Percentiles rank a stretch among this genome's conserved stretches.
These are phyloP conservation scores for Halictus rubicundus DNA, from an alignment of 1,140 invertebrate species.

Conservation along the genomic window DNA sequence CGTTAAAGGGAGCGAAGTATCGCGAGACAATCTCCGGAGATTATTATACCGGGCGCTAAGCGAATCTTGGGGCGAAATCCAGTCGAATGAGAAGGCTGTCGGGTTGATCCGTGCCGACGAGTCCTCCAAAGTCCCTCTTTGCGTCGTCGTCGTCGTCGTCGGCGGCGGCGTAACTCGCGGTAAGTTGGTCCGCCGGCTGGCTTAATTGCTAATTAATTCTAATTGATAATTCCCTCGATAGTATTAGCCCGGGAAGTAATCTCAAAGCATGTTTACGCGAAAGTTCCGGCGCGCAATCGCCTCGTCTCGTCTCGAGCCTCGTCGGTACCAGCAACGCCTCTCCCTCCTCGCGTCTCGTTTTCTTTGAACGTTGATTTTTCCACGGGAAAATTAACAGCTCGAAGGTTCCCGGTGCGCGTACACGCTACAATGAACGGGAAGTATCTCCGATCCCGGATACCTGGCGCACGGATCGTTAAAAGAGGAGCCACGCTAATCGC, in stretches of 20 bases:
- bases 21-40: conserved; percentile 35
- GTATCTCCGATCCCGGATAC: no score
- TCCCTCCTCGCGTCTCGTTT: not conserved
- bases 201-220: conserved; percentile 71
- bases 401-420: not conserved
- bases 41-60: conserved; percentile 34
- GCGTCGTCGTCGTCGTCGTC: not conserved
- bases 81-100: conserved; percentile 34
- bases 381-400: not conserved
- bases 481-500: not conserved
- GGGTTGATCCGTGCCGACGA: conserved; percentile 38
- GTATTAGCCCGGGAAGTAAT: conserved; percentile 58
- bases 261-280: conserved; percentile 64
- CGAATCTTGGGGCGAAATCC: conserved; percentile 33
- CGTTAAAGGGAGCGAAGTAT: conserved; percentile 11
- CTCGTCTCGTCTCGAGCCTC: conserved; percentile 2
- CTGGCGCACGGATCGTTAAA: not conserved
- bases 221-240: conserved; percentile 66
- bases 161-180: conserved; percentile 55
- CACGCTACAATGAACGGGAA: not conserved
- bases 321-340: not conserved
- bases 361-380: conserved; percentile 20
- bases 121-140: conserved; percentile 30
- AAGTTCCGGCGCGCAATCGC: conserved; percentile 54
- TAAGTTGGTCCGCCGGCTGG: conserved; percentile 59